Base-by-base conservation (phyloP, 2,797 vertebrate species). In the Galaxias olidus region DNA sequence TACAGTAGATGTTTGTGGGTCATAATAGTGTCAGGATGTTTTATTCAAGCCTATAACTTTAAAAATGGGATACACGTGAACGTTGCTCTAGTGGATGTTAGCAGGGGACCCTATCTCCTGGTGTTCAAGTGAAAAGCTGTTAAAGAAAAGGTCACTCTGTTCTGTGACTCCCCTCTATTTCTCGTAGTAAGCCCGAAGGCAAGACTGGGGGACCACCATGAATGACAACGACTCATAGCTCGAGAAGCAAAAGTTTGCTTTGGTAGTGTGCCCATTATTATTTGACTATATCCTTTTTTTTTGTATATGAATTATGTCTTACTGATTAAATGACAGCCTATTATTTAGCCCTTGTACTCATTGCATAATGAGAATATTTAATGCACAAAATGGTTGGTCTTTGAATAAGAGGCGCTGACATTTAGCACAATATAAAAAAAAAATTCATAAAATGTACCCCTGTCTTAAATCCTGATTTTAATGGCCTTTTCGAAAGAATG, bases 351-450 rank as follows among this genome's bases (percentile, higher is more conserved):
- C 55, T 56, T 48, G 40, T 49, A 45, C 40, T 64, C 53, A 51
- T n/a, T 57, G 61, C 10, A 45, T 61, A 60, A 59, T 57, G 58
- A 43, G 46, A 18, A 63, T 63, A 71, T 66, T 77, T 77, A 71
- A 73, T 68, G 63, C 74, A 63, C 72, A 67, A 70, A 75, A 73
- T 65, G 72, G 74, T 75, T 79, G 75, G 63, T 74, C 74, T 82
- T 77, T 77, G 71, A 68, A 57, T 74, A 71, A 75, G 65, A 77
- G 61, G 52, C 40, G 56, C 46, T 77, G 75, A 82, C 77, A 77
- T 82, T 79, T 79, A 74, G 65, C 71, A 75, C 70, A 69, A 75
- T 74, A 77, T 75, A 69, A 75, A 77, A 82, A 73, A 69, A 71
- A n/a, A n/a, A n/a, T 44, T 54, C 70, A 77, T 73, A 72, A 82